Base-by-base conservation (phyloP, 2,113 vertebrate genomes). In the Melanostigma gelatinosum region DNA sequence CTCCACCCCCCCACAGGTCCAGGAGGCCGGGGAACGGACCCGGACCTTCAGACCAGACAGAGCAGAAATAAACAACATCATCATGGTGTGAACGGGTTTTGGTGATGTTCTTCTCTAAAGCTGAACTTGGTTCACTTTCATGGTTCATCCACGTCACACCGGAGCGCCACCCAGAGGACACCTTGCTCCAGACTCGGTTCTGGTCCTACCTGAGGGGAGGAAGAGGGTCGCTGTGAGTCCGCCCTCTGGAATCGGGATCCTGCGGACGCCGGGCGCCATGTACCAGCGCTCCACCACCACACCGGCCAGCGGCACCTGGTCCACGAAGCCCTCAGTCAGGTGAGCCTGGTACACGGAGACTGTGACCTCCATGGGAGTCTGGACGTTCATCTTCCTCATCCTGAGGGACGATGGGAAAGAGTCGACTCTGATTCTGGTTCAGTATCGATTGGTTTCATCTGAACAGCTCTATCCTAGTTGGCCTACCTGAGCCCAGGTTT, bases 1-100 rank as follows among this genome's bases (percentile, higher is more conserved):
- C 95, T 38, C 91, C 93, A 3, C 91, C 93, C 22, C 95, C 95
- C 94, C 94, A 95, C 48, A 96, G 78, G 68, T 96, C 95, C 80
- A 96, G 50, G 40, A 96, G 44, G 6, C 81, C 95, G 12, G 95
- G 94, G 55, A 95, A 96, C 7, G 93, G 95, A 2, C 95, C 95
- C 8, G 92, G 83, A 69, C 95, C 95, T 96, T 82, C 18, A 75
- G 27, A 22, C 1, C 8, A 55, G 69, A 52, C 32, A 74, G n/a
- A 50, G 50, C 10, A 6, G 34, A 34, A 34, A 34, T 34, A 34
- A 34, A 34, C 34, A 34, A 34, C 1, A 34, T 34, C 34, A 34
- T 34, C 34, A 6, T 34, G 5, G 34, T 34, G 34, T 6, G 1
- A 34, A 34, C 34, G 3, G 2, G 0, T 32, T 32, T 32, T 32